phyloP scores from a whole-genome alignment of 2,113 vertebrate species.

The Calyptommatus sinebrachiatus region DNA sequence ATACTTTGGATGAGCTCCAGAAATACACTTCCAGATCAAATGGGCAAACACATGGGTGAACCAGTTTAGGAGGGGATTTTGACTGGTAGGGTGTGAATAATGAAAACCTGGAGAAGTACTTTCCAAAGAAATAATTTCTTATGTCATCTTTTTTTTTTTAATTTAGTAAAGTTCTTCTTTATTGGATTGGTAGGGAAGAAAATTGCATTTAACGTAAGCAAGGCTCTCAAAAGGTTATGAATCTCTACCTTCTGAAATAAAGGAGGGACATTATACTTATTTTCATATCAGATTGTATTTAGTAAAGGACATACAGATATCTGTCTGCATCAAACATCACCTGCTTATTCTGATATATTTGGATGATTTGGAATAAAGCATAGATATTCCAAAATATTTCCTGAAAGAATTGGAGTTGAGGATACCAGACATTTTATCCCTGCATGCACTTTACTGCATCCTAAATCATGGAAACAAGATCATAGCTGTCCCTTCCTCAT shows the following conservation, averaged over 20 bases:
- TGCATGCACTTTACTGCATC: no score
- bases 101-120: slow-evolving; percentile 12
- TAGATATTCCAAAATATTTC: no score
- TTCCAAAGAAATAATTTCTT: neutral
- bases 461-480: no score
- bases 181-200: neutral
- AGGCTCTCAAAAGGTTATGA: neutral
- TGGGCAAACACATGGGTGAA: neutral
- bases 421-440: no score
- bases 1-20: slow-evolving; percentile 11
- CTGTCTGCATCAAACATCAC: no score
- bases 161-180: neutral
- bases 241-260: neutral
- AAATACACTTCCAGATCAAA: slow-evolving; percentile 41
- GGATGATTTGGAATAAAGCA: no score
- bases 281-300: no score
- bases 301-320: no score
- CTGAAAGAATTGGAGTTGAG: no score
- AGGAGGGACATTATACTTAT: no score
- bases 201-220: neutral
- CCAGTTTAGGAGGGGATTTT: slow-evolving; percentile 14
- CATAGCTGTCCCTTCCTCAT: no score
- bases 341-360: no score
- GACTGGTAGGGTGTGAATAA: slow-evolving; percentile 23
- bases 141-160: neutral